Evolutionary conservation across 2,113 vertebrate species (phyloP), one percentile per base, ranked within the genome.

Genomic region (Aptenodytes patagonicus): DNA sequence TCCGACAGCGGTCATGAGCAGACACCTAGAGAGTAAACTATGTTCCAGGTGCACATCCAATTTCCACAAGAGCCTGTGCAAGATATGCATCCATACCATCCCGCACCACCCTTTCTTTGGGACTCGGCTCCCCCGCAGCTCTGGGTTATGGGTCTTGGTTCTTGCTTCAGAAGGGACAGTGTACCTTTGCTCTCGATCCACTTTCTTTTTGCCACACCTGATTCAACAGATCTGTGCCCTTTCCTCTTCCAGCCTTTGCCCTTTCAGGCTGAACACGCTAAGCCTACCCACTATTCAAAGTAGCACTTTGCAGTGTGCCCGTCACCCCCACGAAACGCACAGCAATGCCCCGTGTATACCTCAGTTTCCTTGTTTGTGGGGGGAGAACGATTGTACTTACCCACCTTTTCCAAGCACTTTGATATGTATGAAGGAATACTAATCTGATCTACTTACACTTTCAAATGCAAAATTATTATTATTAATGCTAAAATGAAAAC

Each of bases 261-360:
- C 17, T 55, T 72, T 34, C 29, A 17, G 40, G 32, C 17, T 62
- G 72, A 75, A 34, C 7, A 8, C 3, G 1, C 19, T 38, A 44
- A 55, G 28, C 6, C n/a, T 31, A 29, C 14, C 17, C 29, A 34
- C 13, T 28, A 11, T 7, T 79, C 66, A 38, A 29, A 65, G 13
- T 3, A 32, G 17, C 57, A 7, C 13, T 31, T 47, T 42, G 40
- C 57, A 51, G 44, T 13, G 31, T 25, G 24, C 11, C 3, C 6
- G 29, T 20, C 36, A 54, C 6, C 21, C 13, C 5, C n/a, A 8
- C 21, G 32, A 52, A 87, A 46, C 3, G 9, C 22, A 32, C 26
- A 58, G 13, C 21, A 36, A 17, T 13, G 10, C 3, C 13, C 34
- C 3, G 0, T 9, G 4, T 21, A 11, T 2, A 26, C 6, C 8